These are phyloP conservation scores for Erythrocercus mccallii DNA, from an alignment of 2,113 vertebrate species.

Conservation along the genomic window DNA sequence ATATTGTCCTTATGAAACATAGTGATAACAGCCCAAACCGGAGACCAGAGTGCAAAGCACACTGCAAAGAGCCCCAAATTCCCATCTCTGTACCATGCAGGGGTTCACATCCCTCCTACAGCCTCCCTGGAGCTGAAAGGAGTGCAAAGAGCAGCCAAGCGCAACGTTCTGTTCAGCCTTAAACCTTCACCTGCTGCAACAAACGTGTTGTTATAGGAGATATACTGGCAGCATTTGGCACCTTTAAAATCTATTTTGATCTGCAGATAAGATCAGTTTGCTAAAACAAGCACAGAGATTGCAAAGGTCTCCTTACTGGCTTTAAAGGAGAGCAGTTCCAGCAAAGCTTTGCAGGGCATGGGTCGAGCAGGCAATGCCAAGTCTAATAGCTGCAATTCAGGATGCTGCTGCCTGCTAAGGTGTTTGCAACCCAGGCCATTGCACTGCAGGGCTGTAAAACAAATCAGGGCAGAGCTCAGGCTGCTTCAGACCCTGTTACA, in stretches of 20 bases:
- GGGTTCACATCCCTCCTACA: not conserved
- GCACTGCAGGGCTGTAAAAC: not conserved
- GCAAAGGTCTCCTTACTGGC: not conserved
- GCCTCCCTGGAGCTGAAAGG: not conserved
- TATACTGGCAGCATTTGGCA: not conserved
- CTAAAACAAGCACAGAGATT: constrained; percentile 20
- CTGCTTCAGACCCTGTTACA: not conserved
- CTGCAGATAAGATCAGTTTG: constrained; percentile 34
- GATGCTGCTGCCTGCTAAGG: not conserved
- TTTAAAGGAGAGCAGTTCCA: not conserved
- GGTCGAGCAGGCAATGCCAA: constrained; percentile 5
- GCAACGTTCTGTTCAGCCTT: not conserved
- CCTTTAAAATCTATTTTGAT: constrained; percentile 28
- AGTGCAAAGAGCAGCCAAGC: rapidly evolving
- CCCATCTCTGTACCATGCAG: not conserved
- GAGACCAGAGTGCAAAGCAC: not conserved
- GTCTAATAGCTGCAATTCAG: constrained; percentile 3
- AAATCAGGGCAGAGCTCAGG: not conserved
- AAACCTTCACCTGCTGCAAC: not conserved
- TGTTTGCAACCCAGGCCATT: not conserved
- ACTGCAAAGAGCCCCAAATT: not conserved
- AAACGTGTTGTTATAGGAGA: not conserved
- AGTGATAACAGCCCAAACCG: not conserved
- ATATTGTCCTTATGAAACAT: not conserved
- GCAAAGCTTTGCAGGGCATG: constrained; percentile 12